Evolutionary conservation across 35 echinoderm and acorn worm genomes (phyloP).

Genomic region (Chiridota heheva): DNA sequence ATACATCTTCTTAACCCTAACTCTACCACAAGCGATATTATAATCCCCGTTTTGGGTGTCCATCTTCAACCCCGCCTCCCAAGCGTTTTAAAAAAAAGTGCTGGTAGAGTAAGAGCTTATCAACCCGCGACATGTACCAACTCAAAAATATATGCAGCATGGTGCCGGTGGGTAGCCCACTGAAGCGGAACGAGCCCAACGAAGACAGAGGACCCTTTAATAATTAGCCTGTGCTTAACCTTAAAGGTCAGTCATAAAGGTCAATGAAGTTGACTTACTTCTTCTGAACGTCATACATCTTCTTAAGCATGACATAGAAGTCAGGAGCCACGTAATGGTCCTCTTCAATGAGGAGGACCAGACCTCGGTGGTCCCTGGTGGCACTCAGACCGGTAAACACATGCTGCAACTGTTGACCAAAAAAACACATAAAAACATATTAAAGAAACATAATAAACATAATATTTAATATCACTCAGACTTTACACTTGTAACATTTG

Average conservation of each 20-base stretch:
- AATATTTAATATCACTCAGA: neutral
- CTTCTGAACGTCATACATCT: slow-evolving; percentile 82
- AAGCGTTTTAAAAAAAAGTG: no score
- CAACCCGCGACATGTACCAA: no score
- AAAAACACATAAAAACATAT: neutral
- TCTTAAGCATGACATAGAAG: slow-evolving; percentile 72
- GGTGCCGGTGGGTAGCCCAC: no score
- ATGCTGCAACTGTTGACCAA: slow-evolving; percentile 76
- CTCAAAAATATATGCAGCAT: no score
- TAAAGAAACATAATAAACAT: neutral
- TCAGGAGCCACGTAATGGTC: slow-evolving; percentile 96
- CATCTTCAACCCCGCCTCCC: no score
- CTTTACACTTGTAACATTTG: neutral
- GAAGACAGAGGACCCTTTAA: no score
- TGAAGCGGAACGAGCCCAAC: no score
- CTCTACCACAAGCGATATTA: no score
- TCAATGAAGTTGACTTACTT: slow-evolving; percentile 39
- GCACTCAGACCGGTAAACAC: slow-evolving; percentile 80
- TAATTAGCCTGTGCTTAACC: no score
- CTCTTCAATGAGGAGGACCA: slow-evolving; percentile 85
- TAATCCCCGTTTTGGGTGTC: no score
- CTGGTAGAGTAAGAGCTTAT: no score
- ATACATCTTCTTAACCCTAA: slow-evolving; percentile 84
- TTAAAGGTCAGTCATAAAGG: neutral
- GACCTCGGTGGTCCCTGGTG: slow-evolving; percentile 74